These are phyloP conservation scores for Scaptomyza hsui DNA, from an alignment of 1,140 invertebrate genomes.

Conservation along the genomic window DNA sequence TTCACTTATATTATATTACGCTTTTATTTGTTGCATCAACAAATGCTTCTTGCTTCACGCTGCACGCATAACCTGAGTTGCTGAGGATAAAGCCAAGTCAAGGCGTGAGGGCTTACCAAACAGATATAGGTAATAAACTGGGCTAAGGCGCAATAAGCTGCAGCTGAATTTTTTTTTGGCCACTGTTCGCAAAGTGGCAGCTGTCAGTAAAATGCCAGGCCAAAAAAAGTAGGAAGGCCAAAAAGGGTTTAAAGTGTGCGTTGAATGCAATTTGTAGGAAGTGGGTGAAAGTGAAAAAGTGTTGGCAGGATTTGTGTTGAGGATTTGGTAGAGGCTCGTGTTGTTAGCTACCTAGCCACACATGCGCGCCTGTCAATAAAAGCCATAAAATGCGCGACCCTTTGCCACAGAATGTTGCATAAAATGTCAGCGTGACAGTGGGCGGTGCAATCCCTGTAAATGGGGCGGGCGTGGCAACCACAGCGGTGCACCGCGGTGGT, in stretches of 20 bases:
- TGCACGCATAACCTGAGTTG: not conserved
- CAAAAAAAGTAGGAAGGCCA: not conserved
- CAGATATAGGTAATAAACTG: not conserved
- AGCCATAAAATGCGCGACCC: slow-evolving; percentile 29
- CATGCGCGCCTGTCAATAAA: slow-evolving; percentile 40
- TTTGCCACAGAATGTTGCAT: slow-evolving; percentile 52
- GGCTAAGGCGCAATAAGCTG: slow-evolving; percentile 1
- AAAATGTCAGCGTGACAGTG: slow-evolving; percentile 42
- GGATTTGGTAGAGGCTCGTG: not conserved
- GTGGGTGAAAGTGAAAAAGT: not conserved
- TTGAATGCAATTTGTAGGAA: not conserved
- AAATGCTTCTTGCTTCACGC: not conserved
- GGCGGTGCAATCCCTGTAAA: slow-evolving; percentile 23
- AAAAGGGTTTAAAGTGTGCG: slow-evolving; percentile 19
- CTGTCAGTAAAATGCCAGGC: slow-evolving; percentile 38
- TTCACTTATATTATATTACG: too few species aligned
- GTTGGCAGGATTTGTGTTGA: not conserved
- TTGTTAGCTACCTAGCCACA: not conserved
- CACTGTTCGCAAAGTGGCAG: slow-evolving; percentile 22
- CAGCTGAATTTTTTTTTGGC: not conserved
- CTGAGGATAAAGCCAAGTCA: not conserved
- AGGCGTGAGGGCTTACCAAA: not conserved
- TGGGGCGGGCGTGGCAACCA: slow-evolving; percentile 22
- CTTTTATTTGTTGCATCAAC: not conserved
- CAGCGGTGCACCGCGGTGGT: not conserved